Base-by-base conservation (phyloP, 1,140 invertebrate species). In the Cyrtorhinus lividipennis region DNA sequence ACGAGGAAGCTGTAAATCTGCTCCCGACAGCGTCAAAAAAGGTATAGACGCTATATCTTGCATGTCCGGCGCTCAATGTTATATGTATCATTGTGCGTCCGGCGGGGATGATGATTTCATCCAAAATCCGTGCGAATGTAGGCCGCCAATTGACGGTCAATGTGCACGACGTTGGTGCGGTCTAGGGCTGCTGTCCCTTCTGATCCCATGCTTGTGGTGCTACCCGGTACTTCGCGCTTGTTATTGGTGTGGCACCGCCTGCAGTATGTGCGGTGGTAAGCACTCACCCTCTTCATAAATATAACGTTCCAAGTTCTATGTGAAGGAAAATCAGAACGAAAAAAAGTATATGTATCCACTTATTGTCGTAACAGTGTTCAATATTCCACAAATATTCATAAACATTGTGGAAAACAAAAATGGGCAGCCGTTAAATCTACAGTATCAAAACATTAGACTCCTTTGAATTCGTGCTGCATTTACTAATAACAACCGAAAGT, bases 191-290 rank as follows among this genome's bases (percentile, higher is more conserved):
- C 80, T 95, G 44, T 92, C 89, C 44, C 73, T 95, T 61, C 76
- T 95, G 68, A 84, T 95, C 69, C 93, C 92, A 62, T 95, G 93
- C 75, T 80, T 96, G 63, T 95, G 91, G 82, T 90, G 90, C 75
- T 95, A 95, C 77, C 82, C 87, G 68, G 92, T 89, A 44, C 79
- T 93, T 22, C 82, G 83, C 66, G 84, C 87, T 64, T 87, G 88
- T 70, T 92, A 95, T 75, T 81, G 81, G 75, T 88, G 87, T 68
- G 87, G 88, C 53, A 79, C 87, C 62, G 77, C 79, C 3, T 89
- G 87, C 69, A 84, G 85, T 22, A 71, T 90, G 24, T 90, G 89
- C 67, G 90, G 90, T n/a, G 88, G 88, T 0, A 79, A 81, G 64
- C 91, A 94, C 75, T 82, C 83, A 69, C 83, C 87, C 62, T 73